Percentiles rank a stretch among this genome's conserved stretches.
Evolutionary conservation across 2,113 vertebrate genomes (phyloP).

Genomic region (Heptranchias perlo): DNA sequence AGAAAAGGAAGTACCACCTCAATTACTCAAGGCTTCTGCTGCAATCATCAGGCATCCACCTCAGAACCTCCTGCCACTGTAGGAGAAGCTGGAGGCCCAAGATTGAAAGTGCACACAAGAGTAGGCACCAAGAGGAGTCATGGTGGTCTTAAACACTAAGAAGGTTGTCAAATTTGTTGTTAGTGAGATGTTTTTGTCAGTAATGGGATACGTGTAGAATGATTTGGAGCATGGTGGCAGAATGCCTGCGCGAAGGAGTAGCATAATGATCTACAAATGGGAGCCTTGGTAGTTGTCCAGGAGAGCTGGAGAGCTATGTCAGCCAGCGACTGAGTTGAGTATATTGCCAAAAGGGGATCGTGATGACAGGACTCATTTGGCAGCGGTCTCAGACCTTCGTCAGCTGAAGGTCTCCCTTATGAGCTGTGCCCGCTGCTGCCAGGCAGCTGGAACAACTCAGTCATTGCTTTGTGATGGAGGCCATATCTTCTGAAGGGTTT

Average conservation of each 20-base stretch:
- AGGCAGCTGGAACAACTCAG: neutral
- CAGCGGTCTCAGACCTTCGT: neutral
- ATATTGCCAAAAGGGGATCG: neutral
- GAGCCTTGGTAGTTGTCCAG: conserved; percentile 7
- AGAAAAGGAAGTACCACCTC: neutral
- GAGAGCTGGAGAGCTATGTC: conserved; percentile 1
- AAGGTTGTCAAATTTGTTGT: neutral
- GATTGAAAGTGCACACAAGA: neutral
- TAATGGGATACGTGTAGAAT: neutral
- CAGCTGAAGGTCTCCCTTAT: neutral
- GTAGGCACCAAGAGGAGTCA: neutral
- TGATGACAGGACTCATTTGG: conserved; percentile 23
- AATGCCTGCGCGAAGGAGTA: neutral
- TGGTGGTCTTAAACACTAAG: no score
- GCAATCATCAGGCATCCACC: neutral
- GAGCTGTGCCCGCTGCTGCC: neutral
- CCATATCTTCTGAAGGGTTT: neutral
- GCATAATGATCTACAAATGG: neutral
- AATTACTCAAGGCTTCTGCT: neutral
- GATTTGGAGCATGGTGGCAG: neutral
- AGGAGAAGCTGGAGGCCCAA: neutral
- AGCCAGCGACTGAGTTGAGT: neutral
- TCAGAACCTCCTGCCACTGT: neutral
- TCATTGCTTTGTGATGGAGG: neutral
- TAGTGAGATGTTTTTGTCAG: no score